Evolutionary conservation across 2,113 vertebrate species (phyloP).

Genomic region (Pseudopipra pipra): DNA sequence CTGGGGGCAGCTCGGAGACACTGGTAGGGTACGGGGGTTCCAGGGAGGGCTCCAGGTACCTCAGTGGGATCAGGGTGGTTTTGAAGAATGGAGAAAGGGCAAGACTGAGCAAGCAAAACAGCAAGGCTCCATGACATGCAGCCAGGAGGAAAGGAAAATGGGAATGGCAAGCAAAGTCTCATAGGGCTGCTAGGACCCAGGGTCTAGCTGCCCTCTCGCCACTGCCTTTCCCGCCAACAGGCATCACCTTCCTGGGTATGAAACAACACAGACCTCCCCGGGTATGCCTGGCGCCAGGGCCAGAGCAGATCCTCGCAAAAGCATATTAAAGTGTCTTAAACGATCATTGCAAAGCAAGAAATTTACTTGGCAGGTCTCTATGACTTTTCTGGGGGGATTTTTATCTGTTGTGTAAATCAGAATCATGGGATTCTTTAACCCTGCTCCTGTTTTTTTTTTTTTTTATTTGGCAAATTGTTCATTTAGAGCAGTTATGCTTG

Average conservation of each 20-base stretch:
- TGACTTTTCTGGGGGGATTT: constrained; percentile 45
- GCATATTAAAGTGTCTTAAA: constrained; percentile 16
- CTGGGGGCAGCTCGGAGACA: neutral
- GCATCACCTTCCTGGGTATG: neutral
- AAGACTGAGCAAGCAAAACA: neutral
- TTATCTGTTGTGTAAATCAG: constrained; percentile 43
- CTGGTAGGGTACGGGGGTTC: neutral
- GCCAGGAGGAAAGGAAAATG: neutral
- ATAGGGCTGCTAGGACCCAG: neutral
- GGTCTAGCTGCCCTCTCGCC: neutral
- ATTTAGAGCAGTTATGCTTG: neutral
- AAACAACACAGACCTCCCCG: neutral
- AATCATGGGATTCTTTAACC: neutral
- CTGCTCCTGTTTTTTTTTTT: fast-evolving
- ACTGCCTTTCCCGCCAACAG: fast-evolving
- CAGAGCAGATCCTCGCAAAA: neutral
- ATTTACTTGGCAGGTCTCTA: constrained; percentile 61
- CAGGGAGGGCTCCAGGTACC: neutral
- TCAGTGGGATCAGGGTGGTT: neutral
- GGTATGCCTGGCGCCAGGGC: fast-evolving
- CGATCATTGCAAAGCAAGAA: constrained; percentile 28
- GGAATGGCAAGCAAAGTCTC: neutral
- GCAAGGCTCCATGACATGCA: neutral
- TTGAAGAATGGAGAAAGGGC: neutral
- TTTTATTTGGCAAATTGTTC: neutral